Percentiles rank a stretch among this genome's conserved stretches.
These are phyloP conservation scores for Aleiodes testaceus DNA, from an alignment of 2,888 invertebrate genomes.

Conservation along the genomic window DNA sequence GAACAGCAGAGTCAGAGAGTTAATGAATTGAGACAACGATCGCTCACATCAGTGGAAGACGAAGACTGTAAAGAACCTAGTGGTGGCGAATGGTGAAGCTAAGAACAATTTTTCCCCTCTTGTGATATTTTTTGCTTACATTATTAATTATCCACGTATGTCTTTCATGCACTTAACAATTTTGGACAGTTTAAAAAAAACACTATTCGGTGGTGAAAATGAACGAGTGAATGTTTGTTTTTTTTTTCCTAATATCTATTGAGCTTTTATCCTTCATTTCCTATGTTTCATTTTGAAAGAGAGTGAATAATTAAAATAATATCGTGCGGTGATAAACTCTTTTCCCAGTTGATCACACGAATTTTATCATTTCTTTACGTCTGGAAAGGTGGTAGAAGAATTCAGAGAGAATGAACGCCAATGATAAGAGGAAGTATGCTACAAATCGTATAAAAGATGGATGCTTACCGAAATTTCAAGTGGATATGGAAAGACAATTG, in stretches of 20 bases:
- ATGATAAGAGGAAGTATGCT: too few relatives aligned
- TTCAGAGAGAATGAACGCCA: too few relatives aligned
- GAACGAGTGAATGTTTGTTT: too few relatives aligned
- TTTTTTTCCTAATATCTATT: not conserved
- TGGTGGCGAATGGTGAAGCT: conserved; percentile 69
- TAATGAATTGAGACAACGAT: conserved; percentile 74
- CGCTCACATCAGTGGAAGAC: conserved; percentile 70
- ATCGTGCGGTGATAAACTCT: not conserved
- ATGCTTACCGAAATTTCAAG: too few relatives aligned
- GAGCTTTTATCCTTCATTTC: not conserved
- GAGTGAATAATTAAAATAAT: not conserved
- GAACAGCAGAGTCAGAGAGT: conserved; percentile 92
- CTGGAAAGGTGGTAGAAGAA: too few relatives aligned
- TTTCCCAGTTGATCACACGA: too few relatives aligned
- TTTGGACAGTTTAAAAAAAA: not conserved
- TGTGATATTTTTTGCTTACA: conserved; percentile 4
- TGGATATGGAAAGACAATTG: too few relatives aligned
- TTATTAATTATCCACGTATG: too few relatives aligned
- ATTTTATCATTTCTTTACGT: too few relatives aligned
- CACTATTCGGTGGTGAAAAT: not conserved
- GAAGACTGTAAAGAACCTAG: conserved; percentile 69
- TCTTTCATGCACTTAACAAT: not conserved
- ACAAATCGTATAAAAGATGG: too few relatives aligned
- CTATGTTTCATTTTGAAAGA: not conserved
- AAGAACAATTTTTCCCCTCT: conserved; percentile 1